Evolutionary conservation across 2,888 invertebrate species (phyloP).

Genomic region (Drosophila percnosoma): DNA sequence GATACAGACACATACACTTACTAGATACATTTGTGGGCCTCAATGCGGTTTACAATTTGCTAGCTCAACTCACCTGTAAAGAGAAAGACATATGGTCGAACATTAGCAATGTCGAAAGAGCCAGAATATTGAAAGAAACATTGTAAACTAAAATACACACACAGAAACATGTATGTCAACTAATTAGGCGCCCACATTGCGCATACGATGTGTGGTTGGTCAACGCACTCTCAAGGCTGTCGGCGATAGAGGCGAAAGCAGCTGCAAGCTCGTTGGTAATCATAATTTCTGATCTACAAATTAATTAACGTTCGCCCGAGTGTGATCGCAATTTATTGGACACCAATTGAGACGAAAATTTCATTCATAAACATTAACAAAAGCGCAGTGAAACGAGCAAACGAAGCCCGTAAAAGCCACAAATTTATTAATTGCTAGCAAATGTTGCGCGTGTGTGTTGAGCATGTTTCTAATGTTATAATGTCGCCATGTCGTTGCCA

Average conservation of each 20-base stretch:
- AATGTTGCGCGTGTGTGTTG: conserved; percentile 68
- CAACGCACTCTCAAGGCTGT: conserved; percentile 75
- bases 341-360: conserved; percentile 71
- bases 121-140: conserved; percentile 19
- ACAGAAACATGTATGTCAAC: conserved; percentile 38
- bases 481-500: conserved; percentile 56
- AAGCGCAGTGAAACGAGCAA: conserved; percentile 14
- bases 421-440: conserved; percentile 75
- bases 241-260: conserved; percentile 39
- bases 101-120: conserved; percentile 13
- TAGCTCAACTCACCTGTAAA: conserved; percentile 61
- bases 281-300: conserved; percentile 76
- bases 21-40: conserved; percentile 28
- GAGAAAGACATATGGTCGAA: conserved; percentile 40
- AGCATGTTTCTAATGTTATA: conserved; percentile 45
- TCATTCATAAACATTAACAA: conserved; percentile 75
- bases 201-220: conserved; percentile 69
- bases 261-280: conserved; percentile 65
- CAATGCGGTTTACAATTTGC: conserved; percentile 35
- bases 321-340: conserved; percentile 79
- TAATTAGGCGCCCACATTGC: conserved; percentile 67
- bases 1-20: conserved; percentile 36
- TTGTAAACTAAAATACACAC: conserved; percentile 9
- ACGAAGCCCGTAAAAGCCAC: conserved; percentile 10
- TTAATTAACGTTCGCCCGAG: conserved; percentile 71